These are phyloP conservation scores for Pristionchus japonicus DNA, from an alignment of 2,888 invertebrate species.

Conservation along the genomic window DNA sequence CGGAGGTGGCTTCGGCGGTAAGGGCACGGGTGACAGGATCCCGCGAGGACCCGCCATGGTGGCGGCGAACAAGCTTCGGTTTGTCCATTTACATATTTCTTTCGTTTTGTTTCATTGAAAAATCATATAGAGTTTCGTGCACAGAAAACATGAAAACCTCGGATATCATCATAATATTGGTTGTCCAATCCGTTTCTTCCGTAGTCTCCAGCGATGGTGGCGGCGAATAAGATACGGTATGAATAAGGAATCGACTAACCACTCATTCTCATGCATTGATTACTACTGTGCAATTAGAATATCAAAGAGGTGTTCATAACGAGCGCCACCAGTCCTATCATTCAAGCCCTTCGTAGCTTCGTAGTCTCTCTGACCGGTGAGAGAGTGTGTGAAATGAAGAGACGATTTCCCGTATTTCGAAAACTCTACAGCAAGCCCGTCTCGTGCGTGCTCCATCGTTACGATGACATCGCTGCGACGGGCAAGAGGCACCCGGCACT, in stretches of 20 bases:
- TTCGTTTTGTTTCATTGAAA: no score
- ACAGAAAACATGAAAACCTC: no score
- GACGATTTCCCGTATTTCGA: no score
- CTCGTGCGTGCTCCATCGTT: conserved; percentile 89
- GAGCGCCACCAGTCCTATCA: background rate
- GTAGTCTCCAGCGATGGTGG: conserved; percentile 47
- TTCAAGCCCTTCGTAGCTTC: background rate
- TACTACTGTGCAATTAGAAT: background rate
- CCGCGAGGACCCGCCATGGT: conserved; percentile 46
- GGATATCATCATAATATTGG: no score
- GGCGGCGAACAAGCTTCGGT: conserved; percentile 35
- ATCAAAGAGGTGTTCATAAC: no score
- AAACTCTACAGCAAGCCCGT: conserved; percentile 80
- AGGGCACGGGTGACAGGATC: conserved; percentile 55
- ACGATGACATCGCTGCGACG: conserved; percentile 91
- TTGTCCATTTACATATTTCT: no score
- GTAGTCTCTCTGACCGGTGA: no score
- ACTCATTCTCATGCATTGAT: background rate
- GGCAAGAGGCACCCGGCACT: conserved; percentile 91
- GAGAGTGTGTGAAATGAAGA: no score
- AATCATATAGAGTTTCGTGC: no score
- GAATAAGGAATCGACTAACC: no score
- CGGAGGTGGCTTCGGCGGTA: conserved; percentile 70
- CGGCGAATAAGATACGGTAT: conserved; percentile 32
- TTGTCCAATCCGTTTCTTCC: no score